Conservation (phyloP, 2,888 invertebrate species). For the Dorcus parallelipipedus region DNA sequence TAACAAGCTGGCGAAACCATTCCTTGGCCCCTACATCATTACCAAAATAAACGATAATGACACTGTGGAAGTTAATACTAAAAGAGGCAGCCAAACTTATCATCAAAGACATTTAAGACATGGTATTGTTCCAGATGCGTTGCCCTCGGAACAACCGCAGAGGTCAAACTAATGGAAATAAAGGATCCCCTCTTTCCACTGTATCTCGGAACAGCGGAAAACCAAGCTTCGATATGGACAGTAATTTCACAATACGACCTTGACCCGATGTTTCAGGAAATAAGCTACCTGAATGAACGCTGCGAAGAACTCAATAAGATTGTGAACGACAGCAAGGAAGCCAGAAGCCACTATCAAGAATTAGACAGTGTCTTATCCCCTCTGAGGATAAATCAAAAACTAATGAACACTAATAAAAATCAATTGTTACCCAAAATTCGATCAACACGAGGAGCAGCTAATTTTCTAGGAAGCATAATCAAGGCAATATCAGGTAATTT, state of each 20-base stretch:
- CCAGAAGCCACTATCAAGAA: neutral
- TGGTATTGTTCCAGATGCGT: slow-evolving; percentile 4
- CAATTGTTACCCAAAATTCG: neutral
- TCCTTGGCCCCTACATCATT: neutral
- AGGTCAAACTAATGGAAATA: neutral
- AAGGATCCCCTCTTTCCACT: neutral
- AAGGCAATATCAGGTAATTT: slow-evolving; percentile 3
- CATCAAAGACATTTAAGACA: slow-evolving; percentile 1
- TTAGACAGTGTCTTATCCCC: neutral
- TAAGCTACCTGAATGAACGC: neutral
- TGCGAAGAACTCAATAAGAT: neutral
- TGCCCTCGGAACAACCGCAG: neutral
- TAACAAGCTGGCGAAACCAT: neutral
- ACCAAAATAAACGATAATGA: neutral
- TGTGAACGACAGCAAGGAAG: neutral
- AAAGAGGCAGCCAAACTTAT: neutral
- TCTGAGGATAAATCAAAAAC: neutral
- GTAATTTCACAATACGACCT: neutral
- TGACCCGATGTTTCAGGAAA: neutral
- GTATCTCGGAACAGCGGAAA: neutral
- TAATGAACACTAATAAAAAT: neutral
- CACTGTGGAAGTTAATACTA: neutral
- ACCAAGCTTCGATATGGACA: neutral
- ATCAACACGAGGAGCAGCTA: slow-evolving; percentile 2
- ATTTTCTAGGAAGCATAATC: slow-evolving; percentile 1